Conservation (phyloP, 2,113 vertebrate genomes). For the Planiliza haematocheilus region DNA sequence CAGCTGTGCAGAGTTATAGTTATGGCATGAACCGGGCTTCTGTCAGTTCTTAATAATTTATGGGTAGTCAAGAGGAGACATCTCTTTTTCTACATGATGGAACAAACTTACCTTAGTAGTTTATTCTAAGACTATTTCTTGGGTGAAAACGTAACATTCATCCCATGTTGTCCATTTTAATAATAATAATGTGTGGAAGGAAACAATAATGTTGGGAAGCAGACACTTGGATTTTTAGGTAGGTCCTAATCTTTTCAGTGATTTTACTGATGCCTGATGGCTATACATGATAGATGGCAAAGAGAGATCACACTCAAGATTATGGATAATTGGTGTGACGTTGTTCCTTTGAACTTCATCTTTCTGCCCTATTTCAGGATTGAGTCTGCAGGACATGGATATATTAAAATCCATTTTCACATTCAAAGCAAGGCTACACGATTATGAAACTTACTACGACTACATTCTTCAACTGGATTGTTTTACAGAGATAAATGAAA, state of each 20-base stretch:
- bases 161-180: too few species aligned
- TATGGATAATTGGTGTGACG: constrained; percentile 46
- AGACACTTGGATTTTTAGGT: constrained; percentile 8
- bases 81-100: background rate
- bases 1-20: background rate
- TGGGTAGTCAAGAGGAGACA: background rate
- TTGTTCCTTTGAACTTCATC: constrained; percentile 56
- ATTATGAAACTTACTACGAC: too few species aligned
- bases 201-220: background rate
- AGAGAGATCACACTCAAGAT: constrained; percentile 48
- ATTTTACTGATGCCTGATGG: constrained; percentile 39
- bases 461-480: background rate
- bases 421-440: background rate
- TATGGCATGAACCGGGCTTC: background rate
- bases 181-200: too few species aligned
- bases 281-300: constrained; percentile 11
- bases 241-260: constrained; percentile 42
- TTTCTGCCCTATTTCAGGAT: constrained; percentile 35
- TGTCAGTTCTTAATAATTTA: background rate
- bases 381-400: constrained; percentile 19
- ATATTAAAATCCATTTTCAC: constrained; percentile 17
- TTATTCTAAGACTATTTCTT: too few species aligned
- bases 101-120: too few species aligned
- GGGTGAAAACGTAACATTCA: too few species aligned
- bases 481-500: too few species aligned